Evolutionary conservation across 2,797 vertebrate species (phyloP).

Genomic region (Sebastes trivittatus): DNA sequence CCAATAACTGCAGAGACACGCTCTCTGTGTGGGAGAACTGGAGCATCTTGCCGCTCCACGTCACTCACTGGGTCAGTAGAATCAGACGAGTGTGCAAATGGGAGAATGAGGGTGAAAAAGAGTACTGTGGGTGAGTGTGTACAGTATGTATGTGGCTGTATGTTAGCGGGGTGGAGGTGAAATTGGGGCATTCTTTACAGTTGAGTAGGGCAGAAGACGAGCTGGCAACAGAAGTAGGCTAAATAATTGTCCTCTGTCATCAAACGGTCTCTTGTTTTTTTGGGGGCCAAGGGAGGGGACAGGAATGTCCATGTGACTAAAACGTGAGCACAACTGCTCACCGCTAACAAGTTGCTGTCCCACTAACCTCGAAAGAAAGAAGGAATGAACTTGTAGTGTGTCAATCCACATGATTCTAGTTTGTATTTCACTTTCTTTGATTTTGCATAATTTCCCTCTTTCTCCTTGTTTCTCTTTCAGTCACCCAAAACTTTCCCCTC

Average conservation of each 20-base stretch:
- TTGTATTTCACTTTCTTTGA: background rate
- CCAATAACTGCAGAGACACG: conserved; percentile 40
- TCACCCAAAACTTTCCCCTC: background rate
- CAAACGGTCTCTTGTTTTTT: conserved; percentile 73
- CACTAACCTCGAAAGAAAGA: conserved; percentile 59
- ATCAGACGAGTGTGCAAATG: conserved; percentile 32
- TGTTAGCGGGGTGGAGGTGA: conserved; percentile 42
- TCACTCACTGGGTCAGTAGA: conserved; percentile 50
- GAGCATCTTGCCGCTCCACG: conserved; percentile 47
- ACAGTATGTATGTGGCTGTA: conserved; percentile 23
- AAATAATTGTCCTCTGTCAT: conserved; percentile 68
- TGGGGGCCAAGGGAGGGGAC: conserved; percentile 19
- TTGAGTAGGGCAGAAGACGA: conserved; percentile 66
- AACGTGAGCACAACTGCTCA: conserved; percentile 55
- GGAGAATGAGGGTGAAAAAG: conserved; percentile 6
- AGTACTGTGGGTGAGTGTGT: conserved; percentile 3
- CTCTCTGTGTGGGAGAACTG: conserved; percentile 66
- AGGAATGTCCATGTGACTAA: conserved; percentile 75
- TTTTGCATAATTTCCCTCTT: background rate
- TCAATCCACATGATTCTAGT: background rate
- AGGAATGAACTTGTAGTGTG: background rate
- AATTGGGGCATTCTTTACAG: conserved; percentile 78
- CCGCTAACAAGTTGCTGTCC: conserved; percentile 50
- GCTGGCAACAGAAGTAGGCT: conserved; percentile 77
- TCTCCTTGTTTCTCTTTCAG: background rate